A percentile compares a stretch with the other conserved stretches of the same genome.
These are phyloP conservation scores for Leptobrachium leishanense DNA, from an alignment of 2,113 vertebrate genomes.

Conservation along the genomic window DNA sequence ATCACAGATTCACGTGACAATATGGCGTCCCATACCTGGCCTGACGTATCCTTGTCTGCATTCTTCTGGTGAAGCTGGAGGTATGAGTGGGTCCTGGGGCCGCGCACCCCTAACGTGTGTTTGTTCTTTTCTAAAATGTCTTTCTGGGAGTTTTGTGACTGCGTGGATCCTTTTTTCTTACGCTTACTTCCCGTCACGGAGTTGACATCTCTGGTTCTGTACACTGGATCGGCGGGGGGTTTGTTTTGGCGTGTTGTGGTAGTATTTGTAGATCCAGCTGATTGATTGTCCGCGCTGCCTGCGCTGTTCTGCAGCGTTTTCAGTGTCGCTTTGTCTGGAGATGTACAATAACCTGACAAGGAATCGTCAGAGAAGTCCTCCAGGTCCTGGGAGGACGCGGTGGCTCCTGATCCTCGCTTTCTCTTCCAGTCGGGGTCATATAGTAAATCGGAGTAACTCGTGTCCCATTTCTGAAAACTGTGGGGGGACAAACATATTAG, in stretches of 20 bases:
- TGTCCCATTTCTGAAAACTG: conserved; percentile 50
- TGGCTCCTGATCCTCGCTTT: conserved; percentile 35
- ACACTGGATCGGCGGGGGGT: background rate
- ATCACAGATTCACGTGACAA: too few relatives aligned
- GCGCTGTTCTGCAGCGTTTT: background rate
- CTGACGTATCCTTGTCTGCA: conserved; percentile 51
- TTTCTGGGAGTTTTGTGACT: conserved; percentile 46
- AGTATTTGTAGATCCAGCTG: background rate
- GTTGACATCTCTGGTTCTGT: too few relatives aligned
- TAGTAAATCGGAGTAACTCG: conserved; percentile 67
- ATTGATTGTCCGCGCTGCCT: background rate
- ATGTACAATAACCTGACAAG: conserved; percentile 24
- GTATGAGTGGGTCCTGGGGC: conserved; percentile 70
- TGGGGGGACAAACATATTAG: too few relatives aligned
- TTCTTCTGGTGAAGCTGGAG: conserved; percentile 68
- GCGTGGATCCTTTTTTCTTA: too few relatives aligned
- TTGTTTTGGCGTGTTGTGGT: background rate
- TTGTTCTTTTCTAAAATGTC: conserved; percentile 83
- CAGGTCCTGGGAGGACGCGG: background rate
- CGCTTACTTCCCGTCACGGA: too few relatives aligned
- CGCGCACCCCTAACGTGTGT: conserved; percentile 72
- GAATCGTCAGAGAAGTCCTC: conserved; percentile 40
- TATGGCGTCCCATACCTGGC: too few relatives aligned
- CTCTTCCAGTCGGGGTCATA: conserved; percentile 77
- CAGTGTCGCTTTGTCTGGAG: background rate